Evolutionary conservation across 23 tunicate species (phyloP), one percentile per base, ranked within the genome.

Genomic region (Trididemnum clinides): DNA sequence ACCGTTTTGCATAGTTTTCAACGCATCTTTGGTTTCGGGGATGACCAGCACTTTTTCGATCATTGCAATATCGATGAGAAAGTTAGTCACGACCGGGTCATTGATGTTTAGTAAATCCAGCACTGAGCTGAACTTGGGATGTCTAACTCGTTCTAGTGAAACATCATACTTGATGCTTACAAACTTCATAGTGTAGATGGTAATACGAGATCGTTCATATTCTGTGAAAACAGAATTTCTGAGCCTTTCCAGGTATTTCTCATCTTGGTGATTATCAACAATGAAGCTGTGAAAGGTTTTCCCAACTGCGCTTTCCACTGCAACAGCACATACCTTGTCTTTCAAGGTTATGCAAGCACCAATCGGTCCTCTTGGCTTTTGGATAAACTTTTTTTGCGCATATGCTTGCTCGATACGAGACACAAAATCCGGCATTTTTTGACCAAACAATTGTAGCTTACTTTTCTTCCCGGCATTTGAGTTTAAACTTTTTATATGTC

Each of bases 371-470:
- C 95, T 65, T 4, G 98, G 98, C 76, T 85, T 89, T 32, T 81
- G 78, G 1, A 58, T 28, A 85, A 94, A 94, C 64, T 71, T 74
- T 19, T 69, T 77, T 21, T 50, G 39, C n/a, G 39, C 33, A 64
- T 58, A 89, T 2, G 88, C 98, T 23, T 94, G 88, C 27, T 94
- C 98, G 33, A 94, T 85, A 27, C 51, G 63, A 21, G 80, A 65
- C 7, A 89, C 90, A 85, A 94, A 89, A 1, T 89, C 83, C 12
- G 95, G 95, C 98, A 94, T 94, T 69, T 89, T 94, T 2, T 82
- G 71, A 3, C 98, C 98, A 82, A 89, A 94, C 64, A 94, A 73
- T 58, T 83, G 90, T 51, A 94, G 30, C 33, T 83, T 87, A 64
- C 82, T 86, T 33, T 82, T 89, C 28, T 73, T 89, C 19, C 86